Evolutionary conservation across 1,140 invertebrate genomes (phyloP), one percentile per base, ranked within the genome.

Genomic region (Drosophila sp.): DNA sequence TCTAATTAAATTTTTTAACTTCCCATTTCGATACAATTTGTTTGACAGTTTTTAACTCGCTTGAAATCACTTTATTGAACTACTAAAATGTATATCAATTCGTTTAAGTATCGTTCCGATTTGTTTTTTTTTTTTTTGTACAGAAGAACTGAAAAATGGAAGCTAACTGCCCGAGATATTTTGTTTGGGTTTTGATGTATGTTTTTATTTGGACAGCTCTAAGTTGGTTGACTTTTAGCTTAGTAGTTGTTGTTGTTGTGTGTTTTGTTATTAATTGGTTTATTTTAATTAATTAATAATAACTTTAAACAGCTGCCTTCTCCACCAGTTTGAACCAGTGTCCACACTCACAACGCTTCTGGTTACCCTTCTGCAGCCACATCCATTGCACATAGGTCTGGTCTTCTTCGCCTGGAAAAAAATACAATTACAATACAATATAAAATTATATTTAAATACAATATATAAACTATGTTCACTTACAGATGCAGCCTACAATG

Each of bases 291-390:
- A 89, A 80, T 89, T 80, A 89, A 89, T 87, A 87, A 90, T 90
- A 84, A 79, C 79, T 90, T 95, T 95, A 96, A 84, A 95, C 84
- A 79, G 94, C 93, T 65, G 93, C 92, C 91, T 95, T 95, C 83
- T 97, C 95, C 41, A 96, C 94, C 73, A 99, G 93, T 93, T 98
- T 98, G 93, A 98, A 99, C 98, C 98, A 99, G 92, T 98, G 95
- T 41, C 98, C 98, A 93, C 98, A 99, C 90, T 96, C 96, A 90
- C 98, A 99, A 72, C 98, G 95, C 83, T 97, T 96, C 40, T 97
- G 95, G 76, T 96, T 94, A 17, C 97, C 98, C 92, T 95, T 94
- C 92, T 98, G 95, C 76, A 99, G 92, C 96, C 97, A 98, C 96
- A 99, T 98, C 96, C 97, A 99, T 87, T 95, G 96, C 74, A 99